These are phyloP conservation scores for Nycticryphes semicollaris DNA, from an alignment of 2,113 vertebrate genomes.

Conservation along the genomic window DNA sequence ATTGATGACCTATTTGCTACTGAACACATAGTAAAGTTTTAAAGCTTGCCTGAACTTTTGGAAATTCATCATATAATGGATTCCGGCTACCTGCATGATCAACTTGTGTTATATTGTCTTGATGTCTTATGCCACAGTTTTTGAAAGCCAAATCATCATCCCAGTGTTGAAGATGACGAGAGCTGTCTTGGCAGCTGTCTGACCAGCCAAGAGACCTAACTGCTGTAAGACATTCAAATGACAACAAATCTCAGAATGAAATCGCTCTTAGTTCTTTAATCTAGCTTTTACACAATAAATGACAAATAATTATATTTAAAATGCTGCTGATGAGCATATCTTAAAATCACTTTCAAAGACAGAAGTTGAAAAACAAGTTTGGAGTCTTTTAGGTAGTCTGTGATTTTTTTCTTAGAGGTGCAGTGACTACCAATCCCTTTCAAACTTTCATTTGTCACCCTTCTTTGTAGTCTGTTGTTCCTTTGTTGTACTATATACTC, in stretches of 20 bases:
- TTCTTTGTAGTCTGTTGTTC: background rate
- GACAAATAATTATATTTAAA: background rate
- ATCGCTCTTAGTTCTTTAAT: background rate
- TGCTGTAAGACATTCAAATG: background rate
- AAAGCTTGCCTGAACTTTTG: background rate
- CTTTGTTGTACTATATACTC: background rate
- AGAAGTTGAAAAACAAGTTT: background rate
- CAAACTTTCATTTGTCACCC: background rate
- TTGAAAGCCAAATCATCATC: background rate
- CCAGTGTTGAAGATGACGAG: background rate
- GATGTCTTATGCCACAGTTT: background rate
- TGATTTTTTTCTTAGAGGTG: background rate
- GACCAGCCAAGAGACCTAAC: background rate
- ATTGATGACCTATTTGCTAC: background rate
- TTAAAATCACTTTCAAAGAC: background rate
- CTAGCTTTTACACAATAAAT: background rate
- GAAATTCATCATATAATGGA: background rate
- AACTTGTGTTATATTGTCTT: background rate
- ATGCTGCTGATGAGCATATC: background rate
- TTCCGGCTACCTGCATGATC: background rate
- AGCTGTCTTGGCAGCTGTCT: constrained; percentile 26
- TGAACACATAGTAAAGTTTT: background rate
- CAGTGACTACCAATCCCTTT: background rate
- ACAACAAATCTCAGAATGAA: background rate
- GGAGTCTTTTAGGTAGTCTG: background rate